A percentile compares a stretch with the other conserved stretches of the same genome.
Conservation (phyloP, 2,113 vertebrate genomes). For the Rhinichthys klamathensis region DNA sequence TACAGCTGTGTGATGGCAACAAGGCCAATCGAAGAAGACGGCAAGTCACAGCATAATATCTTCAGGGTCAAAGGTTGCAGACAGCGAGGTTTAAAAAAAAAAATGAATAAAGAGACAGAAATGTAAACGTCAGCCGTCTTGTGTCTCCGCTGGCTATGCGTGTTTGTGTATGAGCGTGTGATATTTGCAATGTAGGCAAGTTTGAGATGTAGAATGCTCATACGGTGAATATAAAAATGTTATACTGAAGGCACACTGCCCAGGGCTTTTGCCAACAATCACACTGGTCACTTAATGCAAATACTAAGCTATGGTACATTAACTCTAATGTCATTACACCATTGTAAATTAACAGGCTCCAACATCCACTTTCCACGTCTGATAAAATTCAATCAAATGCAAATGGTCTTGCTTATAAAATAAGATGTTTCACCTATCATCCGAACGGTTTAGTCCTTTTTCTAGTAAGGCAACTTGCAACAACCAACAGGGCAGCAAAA, state of each 20-base stretch:
- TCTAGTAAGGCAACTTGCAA: too few relatives aligned
- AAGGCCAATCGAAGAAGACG: not conserved
- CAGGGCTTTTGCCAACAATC: constrained; percentile 27
- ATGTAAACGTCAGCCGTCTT: constrained; percentile 40
- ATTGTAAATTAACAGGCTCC: constrained; percentile 12
- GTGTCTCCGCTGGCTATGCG: not conserved
- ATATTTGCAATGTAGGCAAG: constrained; percentile 34
- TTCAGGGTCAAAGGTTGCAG: constrained; percentile 40
- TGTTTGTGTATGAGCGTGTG: not conserved
- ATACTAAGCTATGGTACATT: constrained; percentile 31
- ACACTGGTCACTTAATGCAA: constrained; percentile 38
- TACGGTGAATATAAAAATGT: not conserved
- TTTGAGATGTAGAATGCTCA: constrained; percentile 20
- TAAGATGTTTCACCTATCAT: constrained; percentile 2
- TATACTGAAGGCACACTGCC: constrained; percentile 29
- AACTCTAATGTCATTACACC: constrained; percentile 18
- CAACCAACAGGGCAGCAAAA: not conserved
- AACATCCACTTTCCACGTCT: constrained; percentile 22
- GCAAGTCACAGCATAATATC: constrained; percentile 36
- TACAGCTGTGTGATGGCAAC: not conserved
- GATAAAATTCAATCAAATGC: constrained; percentile 24
- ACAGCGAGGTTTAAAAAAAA: constrained; percentile 40
- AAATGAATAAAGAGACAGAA: constrained; percentile 43
- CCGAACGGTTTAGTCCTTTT: not conserved
- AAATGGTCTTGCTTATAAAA: constrained; percentile 9